Percentiles rank a stretch among this genome's conserved stretches.
These are phyloP conservation scores for Elegia similella DNA, from an alignment of 2,888 invertebrate species.

Conservation along the genomic window DNA sequence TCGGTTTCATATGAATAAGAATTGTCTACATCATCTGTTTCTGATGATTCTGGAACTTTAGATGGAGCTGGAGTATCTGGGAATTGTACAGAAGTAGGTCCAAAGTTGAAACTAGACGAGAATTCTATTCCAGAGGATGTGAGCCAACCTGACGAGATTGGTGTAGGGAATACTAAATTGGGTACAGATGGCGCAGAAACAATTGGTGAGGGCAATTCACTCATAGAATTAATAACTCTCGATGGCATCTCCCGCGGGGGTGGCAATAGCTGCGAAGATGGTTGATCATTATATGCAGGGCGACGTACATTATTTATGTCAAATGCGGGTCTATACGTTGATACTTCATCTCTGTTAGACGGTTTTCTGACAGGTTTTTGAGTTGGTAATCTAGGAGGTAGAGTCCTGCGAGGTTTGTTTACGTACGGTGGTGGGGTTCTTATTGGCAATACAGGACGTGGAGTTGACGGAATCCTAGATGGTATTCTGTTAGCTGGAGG, in stretches of 20 bases:
- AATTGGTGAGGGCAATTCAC: constrained; percentile 40
- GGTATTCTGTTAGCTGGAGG: constrained; percentile 51
- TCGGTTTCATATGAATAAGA: constrained; percentile 54
- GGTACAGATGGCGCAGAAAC: constrained; percentile 38
- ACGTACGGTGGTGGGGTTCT: constrained; percentile 62
- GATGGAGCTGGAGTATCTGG: constrained; percentile 46
- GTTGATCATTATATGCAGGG: constrained; percentile 60
- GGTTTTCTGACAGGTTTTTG: constrained; percentile 61
- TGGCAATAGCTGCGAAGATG: constrained; percentile 64
- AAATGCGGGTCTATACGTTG: constrained; percentile 69
- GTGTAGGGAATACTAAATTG: constrained; percentile 67
- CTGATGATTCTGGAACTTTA: constrained; percentile 34
- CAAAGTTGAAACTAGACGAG: constrained; percentile 66
- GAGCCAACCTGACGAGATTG: constrained; percentile 69
- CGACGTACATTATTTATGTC: constrained; percentile 65
- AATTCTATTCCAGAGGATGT: constrained; percentile 70
- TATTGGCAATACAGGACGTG: constrained; percentile 52
- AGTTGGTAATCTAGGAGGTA: constrained; percentile 51
- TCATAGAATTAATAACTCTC: constrained; percentile 37
- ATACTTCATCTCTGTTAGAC: constrained; percentile 59
- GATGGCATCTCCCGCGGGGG: constrained; percentile 60
- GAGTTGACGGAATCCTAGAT: constrained; percentile 49
- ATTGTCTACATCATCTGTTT: constrained; percentile 45
- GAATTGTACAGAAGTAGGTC: constrained; percentile 58
- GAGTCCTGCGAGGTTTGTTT: constrained; percentile 59